These are phyloP conservation scores for Plutella xylostella DNA, from an alignment of 2,888 invertebrate genomes.

Conservation along the genomic window DNA sequence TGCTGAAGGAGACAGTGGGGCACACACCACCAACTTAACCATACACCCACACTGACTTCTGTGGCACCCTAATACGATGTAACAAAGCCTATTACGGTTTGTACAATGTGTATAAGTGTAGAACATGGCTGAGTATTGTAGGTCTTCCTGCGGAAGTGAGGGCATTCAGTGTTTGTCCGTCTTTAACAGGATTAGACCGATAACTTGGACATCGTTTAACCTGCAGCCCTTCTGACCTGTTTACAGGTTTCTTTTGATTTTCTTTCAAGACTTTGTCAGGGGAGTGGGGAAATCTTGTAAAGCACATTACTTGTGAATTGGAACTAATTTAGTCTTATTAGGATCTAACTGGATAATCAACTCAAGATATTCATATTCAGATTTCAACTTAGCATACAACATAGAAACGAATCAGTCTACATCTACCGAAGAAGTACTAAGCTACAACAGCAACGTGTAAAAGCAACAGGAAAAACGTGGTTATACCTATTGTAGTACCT, in stretches of 20 bases:
- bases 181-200: conserved; percentile 54
- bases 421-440: no score
- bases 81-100: no score
- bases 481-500: conserved; percentile 73
- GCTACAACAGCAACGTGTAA: no score
- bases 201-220: conserved; percentile 52
- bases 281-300: background rate
- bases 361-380: no score
- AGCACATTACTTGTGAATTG: background rate
- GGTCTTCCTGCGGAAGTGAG: conserved; percentile 65
- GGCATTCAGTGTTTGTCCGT: conserved; percentile 62
- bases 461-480: no score
- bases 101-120: no score
- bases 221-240: conserved; percentile 60
- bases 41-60: no score
- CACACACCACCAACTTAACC: background rate
- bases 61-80: no score
- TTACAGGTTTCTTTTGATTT: conserved; percentile 55
- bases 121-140: conserved; percentile 35
- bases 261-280: background rate
- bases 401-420: no score
- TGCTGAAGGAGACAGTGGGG: no score
- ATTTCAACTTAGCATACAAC: no score
- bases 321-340: background rate
- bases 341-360: no score